Conservation (phyloP, 2,888 invertebrate genomes). For the Malacosoma neustria region DNA sequence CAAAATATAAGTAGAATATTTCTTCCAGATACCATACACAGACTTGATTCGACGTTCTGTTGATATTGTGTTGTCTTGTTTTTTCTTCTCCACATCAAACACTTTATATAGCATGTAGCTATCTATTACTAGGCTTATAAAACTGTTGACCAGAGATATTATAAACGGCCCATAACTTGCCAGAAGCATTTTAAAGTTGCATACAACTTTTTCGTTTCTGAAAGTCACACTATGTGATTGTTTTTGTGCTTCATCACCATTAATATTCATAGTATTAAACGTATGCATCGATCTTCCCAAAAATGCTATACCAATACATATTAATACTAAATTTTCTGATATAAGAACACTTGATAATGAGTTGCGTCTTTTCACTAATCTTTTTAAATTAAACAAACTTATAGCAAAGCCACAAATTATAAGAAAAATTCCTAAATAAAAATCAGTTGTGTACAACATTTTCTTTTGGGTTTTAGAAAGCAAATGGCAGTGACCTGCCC, state of each 20-base stretch:
- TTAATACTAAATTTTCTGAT: conserved; percentile 55
- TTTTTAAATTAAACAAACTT: conserved; percentile 48
- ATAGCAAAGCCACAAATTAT: conserved; percentile 47
- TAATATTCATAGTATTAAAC: conserved; percentile 28
- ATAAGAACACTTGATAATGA: conserved; percentile 39
- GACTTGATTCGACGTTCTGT: conserved; percentile 11
- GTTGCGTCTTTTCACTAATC: conserved; percentile 33
- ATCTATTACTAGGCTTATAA: conserved; percentile 51
- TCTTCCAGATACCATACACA: conserved; percentile 29
- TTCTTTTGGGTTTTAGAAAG: conserved; percentile 8
- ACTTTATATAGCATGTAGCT: conserved; percentile 61
- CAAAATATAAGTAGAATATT: conserved; percentile 40
- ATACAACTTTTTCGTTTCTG: conserved; percentile 20
- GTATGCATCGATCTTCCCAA: conserved; percentile 36
- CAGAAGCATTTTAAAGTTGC: conserved; percentile 38
- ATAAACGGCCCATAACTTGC: conserved; percentile 54
- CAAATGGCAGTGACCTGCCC: conserved; percentile 32
- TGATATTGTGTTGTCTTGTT: conserved; percentile 31
- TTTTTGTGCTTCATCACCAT: conserved; percentile 31
- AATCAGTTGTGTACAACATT: conserved; percentile 43
- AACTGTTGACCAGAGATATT: conserved; percentile 57
- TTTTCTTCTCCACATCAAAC: conserved; percentile 34
- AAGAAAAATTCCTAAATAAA: conserved; percentile 51
- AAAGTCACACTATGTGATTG: conserved; percentile 23
- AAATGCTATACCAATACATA: conserved; percentile 54